Evolutionary conservation across 2,797 vertebrate species (phyloP).

Genomic region (Crocodylus rhombifer): DNA sequence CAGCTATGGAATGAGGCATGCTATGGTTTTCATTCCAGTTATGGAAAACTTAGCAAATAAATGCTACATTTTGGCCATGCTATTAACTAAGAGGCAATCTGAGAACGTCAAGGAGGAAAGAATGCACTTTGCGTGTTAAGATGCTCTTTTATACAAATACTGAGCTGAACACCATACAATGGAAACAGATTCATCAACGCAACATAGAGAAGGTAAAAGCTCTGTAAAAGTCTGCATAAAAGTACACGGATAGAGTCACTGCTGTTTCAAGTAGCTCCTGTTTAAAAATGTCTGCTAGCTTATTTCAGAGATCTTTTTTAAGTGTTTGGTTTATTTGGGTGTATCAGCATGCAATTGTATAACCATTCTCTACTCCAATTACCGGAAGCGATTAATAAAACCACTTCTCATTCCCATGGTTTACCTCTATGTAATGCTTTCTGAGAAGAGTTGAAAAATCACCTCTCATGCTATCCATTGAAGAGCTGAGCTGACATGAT

Average conservation of each 20-base stretch:
- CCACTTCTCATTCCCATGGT: not conserved
- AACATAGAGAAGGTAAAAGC: accelerated
- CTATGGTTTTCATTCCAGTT: not conserved
- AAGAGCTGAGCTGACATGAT: not conserved
- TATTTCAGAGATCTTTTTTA: not conserved
- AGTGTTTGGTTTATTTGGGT: not conserved
- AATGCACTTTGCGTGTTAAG: not conserved
- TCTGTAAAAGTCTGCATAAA: not conserved
- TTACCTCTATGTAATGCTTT: not conserved
- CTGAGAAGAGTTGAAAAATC: not conserved
- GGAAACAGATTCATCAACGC: not conserved
- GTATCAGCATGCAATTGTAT: not conserved
- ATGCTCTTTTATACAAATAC: not conserved
- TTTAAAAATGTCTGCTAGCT: not conserved
- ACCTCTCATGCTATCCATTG: no score
- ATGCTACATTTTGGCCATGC: not conserved
- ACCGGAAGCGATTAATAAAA: not conserved
- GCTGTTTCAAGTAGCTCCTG: accelerated
- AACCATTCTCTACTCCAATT: not conserved
- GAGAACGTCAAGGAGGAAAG: not conserved
- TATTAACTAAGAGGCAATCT: not conserved
- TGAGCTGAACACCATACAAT: accelerated
- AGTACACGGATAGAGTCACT: not conserved
- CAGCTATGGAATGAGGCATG: not conserved
- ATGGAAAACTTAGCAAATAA: not conserved